phyloP scores from a whole-genome alignment of 2,113 vertebrate species.

The Dryoscopus gambensis region DNA sequence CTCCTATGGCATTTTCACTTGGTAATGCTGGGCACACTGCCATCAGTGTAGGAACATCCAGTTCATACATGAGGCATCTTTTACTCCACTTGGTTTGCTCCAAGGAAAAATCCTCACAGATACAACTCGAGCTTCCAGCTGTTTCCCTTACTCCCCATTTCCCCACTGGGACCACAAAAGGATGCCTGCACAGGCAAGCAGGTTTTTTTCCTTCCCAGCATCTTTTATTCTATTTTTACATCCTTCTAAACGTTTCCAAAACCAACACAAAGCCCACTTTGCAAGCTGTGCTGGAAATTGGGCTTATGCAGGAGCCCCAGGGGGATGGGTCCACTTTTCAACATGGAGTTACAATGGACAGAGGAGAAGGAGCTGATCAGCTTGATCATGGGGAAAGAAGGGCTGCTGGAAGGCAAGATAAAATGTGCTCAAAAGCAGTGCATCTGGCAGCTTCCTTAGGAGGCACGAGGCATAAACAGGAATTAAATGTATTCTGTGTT shows the following conservation, averaged over 20 bases:
- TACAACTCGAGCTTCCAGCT: background rate
- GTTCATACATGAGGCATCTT: background rate
- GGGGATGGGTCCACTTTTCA: background rate
- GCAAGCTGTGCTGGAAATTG: background rate
- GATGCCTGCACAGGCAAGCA: background rate
- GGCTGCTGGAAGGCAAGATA: background rate
- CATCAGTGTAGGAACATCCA: background rate
- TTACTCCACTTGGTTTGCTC: background rate
- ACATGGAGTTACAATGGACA: rapidly evolving
- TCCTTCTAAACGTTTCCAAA: background rate
- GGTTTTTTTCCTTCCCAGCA: background rate
- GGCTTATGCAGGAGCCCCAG: rapidly evolving
- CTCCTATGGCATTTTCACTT: background rate
- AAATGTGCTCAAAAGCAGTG: background rate
- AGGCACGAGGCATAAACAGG: background rate
- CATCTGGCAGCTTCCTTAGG: background rate
- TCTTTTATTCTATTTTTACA: background rate
- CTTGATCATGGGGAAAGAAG: background rate
- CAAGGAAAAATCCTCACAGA: background rate
- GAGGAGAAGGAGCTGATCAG: background rate
- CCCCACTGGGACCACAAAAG: background rate
- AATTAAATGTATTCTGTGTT: background rate
- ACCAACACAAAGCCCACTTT: background rate
- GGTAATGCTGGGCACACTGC: background rate
- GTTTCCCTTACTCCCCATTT: background rate